Evolutionary conservation across 2,113 vertebrate species (phyloP), one percentile per base, ranked within the genome.

Genomic region (Pyxicephalus adspersus): DNA sequence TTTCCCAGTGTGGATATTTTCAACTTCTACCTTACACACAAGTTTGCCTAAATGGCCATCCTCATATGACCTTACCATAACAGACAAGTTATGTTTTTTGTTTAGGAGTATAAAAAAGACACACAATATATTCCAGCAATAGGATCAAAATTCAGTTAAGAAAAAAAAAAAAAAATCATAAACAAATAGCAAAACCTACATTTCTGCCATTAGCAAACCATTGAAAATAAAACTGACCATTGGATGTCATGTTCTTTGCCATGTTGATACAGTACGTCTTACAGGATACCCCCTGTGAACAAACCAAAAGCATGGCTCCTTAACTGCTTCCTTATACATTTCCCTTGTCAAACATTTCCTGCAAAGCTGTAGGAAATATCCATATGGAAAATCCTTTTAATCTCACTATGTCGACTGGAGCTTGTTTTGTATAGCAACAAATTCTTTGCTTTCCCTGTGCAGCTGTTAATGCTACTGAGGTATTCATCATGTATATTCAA

Each of bases 361-460:
- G 58, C 26, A 11, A 61, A 61, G 58, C 22, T 25, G 58, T 15
- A 61, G 58, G 58, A 61, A 61, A 61, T 61, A 25, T 61, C n/a
- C 58, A 61, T 61, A 61, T 61, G 58, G 58, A 61, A 61, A 61
- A 61, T 61, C 58, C 22, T 23, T 61, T 61, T 61, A 61, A 61
- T 61, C 58, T 61, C 58, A 25, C 22, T 25, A 61, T 61, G 58
- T 58, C 22, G 38, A 58, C 25, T 61, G 9, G 58, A 61, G 16
- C 23, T 61, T 61, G 58, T 25, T 22, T 25, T 23, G 22, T 11
- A 25, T 23, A 25, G 11, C 13, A 61, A 8, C 16, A 25, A 22
- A 61, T 25, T 9, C n/a, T 26, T 61, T 61, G 58, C 58, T 61
- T 61, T 25, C 22, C 25, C 25, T 26, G 13, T 61, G n/a, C 57